phyloP scores from a whole-genome alignment of 2,888 invertebrate genomes.

The Stenolophus ochropezus region DNA sequence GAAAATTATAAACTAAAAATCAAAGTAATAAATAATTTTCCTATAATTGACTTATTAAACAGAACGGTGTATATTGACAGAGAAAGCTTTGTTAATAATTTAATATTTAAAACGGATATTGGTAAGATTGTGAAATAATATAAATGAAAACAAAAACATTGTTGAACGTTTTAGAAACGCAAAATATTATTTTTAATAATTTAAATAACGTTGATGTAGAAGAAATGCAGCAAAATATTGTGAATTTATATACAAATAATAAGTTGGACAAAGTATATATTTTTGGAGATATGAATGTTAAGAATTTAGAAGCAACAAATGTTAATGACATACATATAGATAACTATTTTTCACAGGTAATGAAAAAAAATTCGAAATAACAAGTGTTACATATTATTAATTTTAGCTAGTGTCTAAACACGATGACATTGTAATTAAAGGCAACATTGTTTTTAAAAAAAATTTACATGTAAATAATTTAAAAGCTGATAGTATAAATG shows the following conservation, averaged over 20 bases:
- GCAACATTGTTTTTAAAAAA: conserved; percentile 35
- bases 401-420: conserved; percentile 26
- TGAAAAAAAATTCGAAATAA: background rate
- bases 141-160: background rate
- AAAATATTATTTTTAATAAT: conserved; percentile 32
- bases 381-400: background rate
- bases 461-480: conserved; percentile 9
- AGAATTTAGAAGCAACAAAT: background rate
- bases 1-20: conserved; percentile 36
- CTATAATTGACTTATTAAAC: conserved; percentile 35
- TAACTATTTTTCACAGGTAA: conserved; percentile 28
- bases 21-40: conserved; percentile 10
- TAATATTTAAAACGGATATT: conserved; percentile 15
- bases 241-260: conserved; percentile 12
- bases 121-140: background rate
- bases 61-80: conserved; percentile 22
- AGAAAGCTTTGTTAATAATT: conserved; percentile 29
- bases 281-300: conserved; percentile 19
- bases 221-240: background rate
- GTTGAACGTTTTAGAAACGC: background rate
- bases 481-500: conserved; percentile 15
- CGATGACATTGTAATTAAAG: conserved; percentile 23
- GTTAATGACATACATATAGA: conserved; percentile 27
- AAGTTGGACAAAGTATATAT: conserved; percentile 23
- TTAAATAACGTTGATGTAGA: conserved; percentile 7